phyloP scores from a whole-genome alignment of 2,797 vertebrate genomes.

The Gymnopithys bicolor region DNA sequence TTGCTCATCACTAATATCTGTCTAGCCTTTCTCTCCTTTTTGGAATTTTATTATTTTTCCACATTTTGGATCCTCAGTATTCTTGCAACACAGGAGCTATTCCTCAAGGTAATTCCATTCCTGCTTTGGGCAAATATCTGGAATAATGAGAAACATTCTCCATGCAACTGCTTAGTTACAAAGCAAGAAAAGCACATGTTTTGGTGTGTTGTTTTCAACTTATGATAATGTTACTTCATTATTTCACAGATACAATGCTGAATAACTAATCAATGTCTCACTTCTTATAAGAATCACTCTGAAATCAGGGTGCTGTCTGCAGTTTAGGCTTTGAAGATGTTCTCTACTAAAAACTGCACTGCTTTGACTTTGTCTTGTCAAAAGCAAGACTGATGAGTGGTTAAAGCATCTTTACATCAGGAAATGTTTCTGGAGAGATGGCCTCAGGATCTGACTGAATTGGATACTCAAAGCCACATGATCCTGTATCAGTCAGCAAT shows the following conservation, averaged over 20 bases:
- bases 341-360: not conserved
- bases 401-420: conserved; percentile 40
- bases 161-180: not conserved
- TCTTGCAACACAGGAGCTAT: not conserved
- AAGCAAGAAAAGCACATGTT: not conserved
- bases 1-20: not conserved
- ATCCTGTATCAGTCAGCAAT: conserved; percentile 30
- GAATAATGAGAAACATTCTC: not conserved
- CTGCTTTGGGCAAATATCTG: not conserved
- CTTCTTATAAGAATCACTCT: not conserved
- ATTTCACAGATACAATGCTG: not conserved
- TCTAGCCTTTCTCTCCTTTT: not conserved
- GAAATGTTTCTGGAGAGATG: conserved; percentile 31
- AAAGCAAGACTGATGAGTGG: conserved; percentile 31
- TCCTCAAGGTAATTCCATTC: not conserved
- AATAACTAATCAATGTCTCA: not conserved
- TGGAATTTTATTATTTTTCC: not conserved
- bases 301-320: not conserved
- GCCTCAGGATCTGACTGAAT: conserved; percentile 43
- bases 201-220: not conserved
- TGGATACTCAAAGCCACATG: conserved; percentile 31
- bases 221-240: not conserved
- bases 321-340: not conserved
- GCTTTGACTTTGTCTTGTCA: conserved; percentile 28
- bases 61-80: not conserved